Conservation (phyloP, 1,140 invertebrate genomes). For the Cydia splendana region DNA sequence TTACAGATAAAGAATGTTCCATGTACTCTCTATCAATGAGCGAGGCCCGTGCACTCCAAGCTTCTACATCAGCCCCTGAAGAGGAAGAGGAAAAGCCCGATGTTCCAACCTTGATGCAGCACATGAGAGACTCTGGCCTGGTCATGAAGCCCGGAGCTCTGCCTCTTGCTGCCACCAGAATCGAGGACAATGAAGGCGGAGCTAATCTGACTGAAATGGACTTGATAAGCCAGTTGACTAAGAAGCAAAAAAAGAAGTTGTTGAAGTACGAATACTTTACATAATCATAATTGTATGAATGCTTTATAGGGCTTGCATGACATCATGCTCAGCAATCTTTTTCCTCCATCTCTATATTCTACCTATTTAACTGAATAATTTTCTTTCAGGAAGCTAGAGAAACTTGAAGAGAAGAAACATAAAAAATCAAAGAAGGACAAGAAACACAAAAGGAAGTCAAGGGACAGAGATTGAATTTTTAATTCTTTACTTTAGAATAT, state of each 20-base stretch:
- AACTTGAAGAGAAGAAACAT: constrained; percentile 85
- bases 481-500: neutral
- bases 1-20: constrained; percentile 93
- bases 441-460: constrained; percentile 78
- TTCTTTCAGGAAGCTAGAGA: constrained; percentile 86
- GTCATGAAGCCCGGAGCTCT: constrained; percentile 89
- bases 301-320: neutral
- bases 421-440: constrained; percentile 80
- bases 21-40: constrained; percentile 93
- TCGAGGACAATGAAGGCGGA: constrained; percentile 80
- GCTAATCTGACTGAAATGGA: constrained; percentile 83
- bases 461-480: constrained; percentile 44
- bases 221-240: constrained; percentile 90
- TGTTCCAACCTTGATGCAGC: constrained; percentile 88
- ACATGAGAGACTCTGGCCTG: constrained; percentile 96
- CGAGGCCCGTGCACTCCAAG: constrained; percentile 81
- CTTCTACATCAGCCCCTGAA: constrained; percentile 82
- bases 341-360: too few species aligned
- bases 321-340: too few species aligned
- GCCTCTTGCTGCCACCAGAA: constrained; percentile 72
- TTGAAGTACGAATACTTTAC: constrained; percentile 84
- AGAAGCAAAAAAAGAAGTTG: constrained; percentile 94
- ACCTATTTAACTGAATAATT: too few species aligned
- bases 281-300: neutral
- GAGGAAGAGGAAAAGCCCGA: constrained; percentile 80